These are phyloP conservation scores for Pycnomerus fuliginosus DNA, from an alignment of 2,888 invertebrate genomes.

Conservation along the genomic window DNA sequence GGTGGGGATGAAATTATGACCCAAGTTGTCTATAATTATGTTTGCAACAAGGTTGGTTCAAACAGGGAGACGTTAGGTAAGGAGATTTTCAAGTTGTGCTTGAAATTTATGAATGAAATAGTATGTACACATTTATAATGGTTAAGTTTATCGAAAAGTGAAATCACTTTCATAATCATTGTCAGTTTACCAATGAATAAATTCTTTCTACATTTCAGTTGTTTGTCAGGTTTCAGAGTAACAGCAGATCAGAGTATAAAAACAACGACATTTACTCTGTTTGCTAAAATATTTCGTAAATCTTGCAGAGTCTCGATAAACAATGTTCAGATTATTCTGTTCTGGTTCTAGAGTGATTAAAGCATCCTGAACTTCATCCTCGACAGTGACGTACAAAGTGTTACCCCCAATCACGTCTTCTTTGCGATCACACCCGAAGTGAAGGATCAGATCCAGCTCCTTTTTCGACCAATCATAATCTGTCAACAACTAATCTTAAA, in stretches of 20 bases:
- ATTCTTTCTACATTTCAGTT: too few relatives aligned
- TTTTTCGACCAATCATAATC: conserved; percentile 48
- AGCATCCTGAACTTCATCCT: conserved; percentile 48
- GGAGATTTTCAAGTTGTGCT: too few relatives aligned
- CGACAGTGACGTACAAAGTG: conserved; percentile 46
- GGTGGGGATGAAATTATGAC: too few relatives aligned
- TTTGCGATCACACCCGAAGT: conserved; percentile 41
- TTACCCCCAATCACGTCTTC: conserved; percentile 45
- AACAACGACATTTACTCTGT: conserved; percentile 41
- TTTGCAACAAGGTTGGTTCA: too few relatives aligned
- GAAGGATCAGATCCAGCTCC: conserved; percentile 48
- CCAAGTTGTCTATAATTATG: too few relatives aligned
- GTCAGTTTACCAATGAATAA: too few relatives aligned
- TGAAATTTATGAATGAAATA: too few relatives aligned
- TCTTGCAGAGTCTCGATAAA: conserved; percentile 60
- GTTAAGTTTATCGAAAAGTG: too few relatives aligned
- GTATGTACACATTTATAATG: too few relatives aligned
- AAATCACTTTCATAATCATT: too few relatives aligned
- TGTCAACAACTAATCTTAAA: conserved; percentile 46
- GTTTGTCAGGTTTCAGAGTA: too few relatives aligned
- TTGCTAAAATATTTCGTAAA: conserved; percentile 50
- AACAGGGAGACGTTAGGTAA: too few relatives aligned
- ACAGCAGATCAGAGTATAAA: conserved; percentile 48
- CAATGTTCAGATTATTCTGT: conserved; percentile 68
- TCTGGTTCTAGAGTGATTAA: conserved; percentile 61